Conservation (phyloP, 2,888 invertebrate genomes). For the Caenorhabditis macrosperma region DNA sequence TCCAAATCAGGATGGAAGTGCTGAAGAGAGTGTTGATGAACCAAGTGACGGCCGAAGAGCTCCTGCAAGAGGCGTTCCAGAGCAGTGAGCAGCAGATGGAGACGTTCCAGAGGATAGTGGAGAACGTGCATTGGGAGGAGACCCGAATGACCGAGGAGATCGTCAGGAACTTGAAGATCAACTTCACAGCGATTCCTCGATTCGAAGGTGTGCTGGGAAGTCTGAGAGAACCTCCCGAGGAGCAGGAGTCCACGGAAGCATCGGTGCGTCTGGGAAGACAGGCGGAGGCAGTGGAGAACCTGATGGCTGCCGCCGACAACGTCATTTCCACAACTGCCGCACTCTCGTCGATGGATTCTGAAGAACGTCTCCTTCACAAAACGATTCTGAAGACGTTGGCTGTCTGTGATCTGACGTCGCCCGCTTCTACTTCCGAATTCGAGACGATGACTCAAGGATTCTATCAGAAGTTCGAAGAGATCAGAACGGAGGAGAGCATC, state of each 20-base stretch:
- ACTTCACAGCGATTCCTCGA: slow-evolving; percentile 23
- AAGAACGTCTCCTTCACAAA: slow-evolving; percentile 38
- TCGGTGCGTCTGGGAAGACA: slow-evolving; percentile 1
- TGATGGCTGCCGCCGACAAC: slow-evolving; percentile 42
- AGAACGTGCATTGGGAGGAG: slow-evolving; percentile 48
- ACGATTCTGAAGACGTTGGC: slow-evolving; percentile 49
- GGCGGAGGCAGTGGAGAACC: slow-evolving; percentile 38
- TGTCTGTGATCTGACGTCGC: slow-evolving; percentile 42
- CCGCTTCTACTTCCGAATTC: slow-evolving; percentile 13
- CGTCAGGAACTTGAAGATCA: slow-evolving; percentile 26
- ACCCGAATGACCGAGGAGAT: slow-evolving; percentile 36
- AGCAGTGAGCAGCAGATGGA: slow-evolving; percentile 51
- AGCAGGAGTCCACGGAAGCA: not conserved
- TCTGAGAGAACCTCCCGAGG: slow-evolving; percentile 22
- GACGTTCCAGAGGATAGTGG: slow-evolving; percentile 40
- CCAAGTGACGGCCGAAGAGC: slow-evolving; percentile 30
- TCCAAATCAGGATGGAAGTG: slow-evolving; percentile 48
- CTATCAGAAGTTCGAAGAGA: slow-evolving; percentile 18
- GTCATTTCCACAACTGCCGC: slow-evolving; percentile 33
- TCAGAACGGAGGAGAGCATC: not conserved
- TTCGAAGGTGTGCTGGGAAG: slow-evolving; percentile 21
- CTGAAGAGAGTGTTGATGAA: slow-evolving; percentile 42
- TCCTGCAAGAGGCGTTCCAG: slow-evolving; percentile 49
- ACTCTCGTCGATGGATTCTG: slow-evolving; percentile 15
- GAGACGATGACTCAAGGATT: slow-evolving; percentile 37